Evolutionary conservation across 2,888 invertebrate species (phyloP), one percentile per base, ranked within the genome.

Genomic region (Nomada flava): DNA sequence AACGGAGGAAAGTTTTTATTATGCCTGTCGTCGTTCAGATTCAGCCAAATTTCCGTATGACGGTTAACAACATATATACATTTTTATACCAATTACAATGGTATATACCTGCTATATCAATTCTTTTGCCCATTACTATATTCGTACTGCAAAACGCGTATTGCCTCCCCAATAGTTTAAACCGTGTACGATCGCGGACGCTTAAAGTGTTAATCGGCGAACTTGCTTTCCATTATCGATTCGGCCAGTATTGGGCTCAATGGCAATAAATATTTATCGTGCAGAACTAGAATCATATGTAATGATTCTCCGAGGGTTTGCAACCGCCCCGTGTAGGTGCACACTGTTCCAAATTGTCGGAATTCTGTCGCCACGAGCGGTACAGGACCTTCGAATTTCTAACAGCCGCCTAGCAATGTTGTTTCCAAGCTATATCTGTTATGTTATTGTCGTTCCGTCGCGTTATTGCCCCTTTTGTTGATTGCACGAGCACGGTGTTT

Each of bases 181-280:
- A 72, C 50, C 69, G 70, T 20, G 29, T 10, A n/a, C 36, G 52
- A 42, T 52, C 42, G 23, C 36, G 20, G 36, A 71, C 9, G 60
- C 23, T 62, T 71, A 62, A 62, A 62, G 62, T 26, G 53, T 72
- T 72, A 63, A 63, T 44, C 53, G 55, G 26, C 5, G 26, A 72
- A 63, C 26, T 63, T 63, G 5, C 53, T 44, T 29, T 13, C 13
- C 20, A 42, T 71, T 71, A 71, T 62, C 72, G 26, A 26, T 13
- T 55, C 42, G 23, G 15, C 42, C 26, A 53, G 26, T 44, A 72
- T 53, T 2, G n/a, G 7, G 2, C 18, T 36, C 26, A 18, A 9
- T 13, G 53, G 42, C 9, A n/a, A 63, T 72, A 72, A 72, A 72
- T 72, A 72, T 72, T 72, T 72, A 72, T 53, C 72, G 42, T 10